phyloP scores from a whole-genome alignment of 2,113 vertebrate species.

The Muntiacus muntjak region DNA sequence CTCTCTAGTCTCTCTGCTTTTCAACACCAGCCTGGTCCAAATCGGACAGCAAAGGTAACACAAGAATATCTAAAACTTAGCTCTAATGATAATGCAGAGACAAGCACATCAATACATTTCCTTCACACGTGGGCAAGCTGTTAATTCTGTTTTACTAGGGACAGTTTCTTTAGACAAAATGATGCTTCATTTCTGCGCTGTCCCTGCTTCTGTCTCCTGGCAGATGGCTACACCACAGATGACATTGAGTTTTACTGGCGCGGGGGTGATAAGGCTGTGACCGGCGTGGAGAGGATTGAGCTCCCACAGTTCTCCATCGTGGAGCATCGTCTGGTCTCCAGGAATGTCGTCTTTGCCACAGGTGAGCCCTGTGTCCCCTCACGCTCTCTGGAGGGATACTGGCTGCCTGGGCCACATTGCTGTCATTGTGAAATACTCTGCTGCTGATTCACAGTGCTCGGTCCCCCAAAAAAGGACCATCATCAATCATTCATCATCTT shows the following conservation, averaged over 20 bases:
- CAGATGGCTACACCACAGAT: conserved; percentile 98
- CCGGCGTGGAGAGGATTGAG: conserved; percentile 94
- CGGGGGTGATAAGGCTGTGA: conserved; percentile 93
- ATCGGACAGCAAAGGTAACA: neutral
- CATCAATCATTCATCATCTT: accelerated
- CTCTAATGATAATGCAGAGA: neutral
- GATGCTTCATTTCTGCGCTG: neutral
- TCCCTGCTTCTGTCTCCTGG: conserved; percentile 49
- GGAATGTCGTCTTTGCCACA: conserved; percentile 98
- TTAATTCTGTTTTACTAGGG: neutral
- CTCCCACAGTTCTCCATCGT: conserved; percentile 98
- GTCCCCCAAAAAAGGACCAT: accelerated
- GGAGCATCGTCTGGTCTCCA: conserved; percentile 95
- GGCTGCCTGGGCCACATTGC: accelerated
- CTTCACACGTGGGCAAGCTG: neutral
- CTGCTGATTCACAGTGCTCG: accelerated
- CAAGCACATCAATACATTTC: too few species aligned
- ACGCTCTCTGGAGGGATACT: accelerated
- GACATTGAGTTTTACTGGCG: conserved; percentile 99
- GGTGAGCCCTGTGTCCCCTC: conserved; percentile 77
- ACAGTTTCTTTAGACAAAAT: neutral
- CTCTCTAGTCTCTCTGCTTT: neutral
- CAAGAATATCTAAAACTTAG: neutral
- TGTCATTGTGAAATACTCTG: accelerated
- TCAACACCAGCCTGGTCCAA: neutral